Conservation (phyloP, 1,140 invertebrate species). For the Helicorthomorpha holstii region DNA sequence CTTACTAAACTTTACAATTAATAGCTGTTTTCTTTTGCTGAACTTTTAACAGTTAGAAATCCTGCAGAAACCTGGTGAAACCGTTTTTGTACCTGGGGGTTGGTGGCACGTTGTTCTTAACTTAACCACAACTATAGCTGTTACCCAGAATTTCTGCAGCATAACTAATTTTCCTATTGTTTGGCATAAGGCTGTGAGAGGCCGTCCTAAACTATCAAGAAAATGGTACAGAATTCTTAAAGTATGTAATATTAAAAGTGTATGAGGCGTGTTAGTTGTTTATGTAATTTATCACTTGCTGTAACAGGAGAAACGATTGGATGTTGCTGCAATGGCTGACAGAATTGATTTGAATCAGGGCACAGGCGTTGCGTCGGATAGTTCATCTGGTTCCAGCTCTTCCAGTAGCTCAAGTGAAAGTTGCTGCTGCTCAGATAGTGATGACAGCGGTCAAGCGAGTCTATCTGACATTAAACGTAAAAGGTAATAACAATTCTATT, state of each 20-base stretch:
- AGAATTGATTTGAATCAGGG: constrained; percentile 66
- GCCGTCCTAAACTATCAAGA: constrained; percentile 80
- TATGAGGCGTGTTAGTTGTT: neutral
- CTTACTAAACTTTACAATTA: neutral
- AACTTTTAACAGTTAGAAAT: constrained; percentile 59
- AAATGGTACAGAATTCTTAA: constrained; percentile 59
- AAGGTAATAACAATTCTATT: constrained; percentile 22
- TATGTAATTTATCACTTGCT: neutral
- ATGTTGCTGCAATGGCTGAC: constrained; percentile 66
- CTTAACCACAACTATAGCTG: constrained; percentile 84
- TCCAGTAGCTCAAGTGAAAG: constrained; percentile 43
- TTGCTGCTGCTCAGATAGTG: constrained; percentile 23
- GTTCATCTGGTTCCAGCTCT: constrained; percentile 74
- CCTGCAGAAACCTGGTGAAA: constrained; percentile 91
- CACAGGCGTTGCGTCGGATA: constrained; percentile 86
- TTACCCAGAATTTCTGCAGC: constrained; percentile 97
- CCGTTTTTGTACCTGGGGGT: constrained; percentile 93
- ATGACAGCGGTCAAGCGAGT: constrained; percentile 56
- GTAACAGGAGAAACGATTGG: constrained; percentile 48
- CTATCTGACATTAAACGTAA: constrained; percentile 75
- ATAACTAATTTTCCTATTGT: constrained; percentile 90
- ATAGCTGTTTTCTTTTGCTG: neutral
- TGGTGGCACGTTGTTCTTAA: constrained; percentile 99
- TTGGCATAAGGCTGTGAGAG: constrained; percentile 95
- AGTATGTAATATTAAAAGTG: constrained; percentile 21